Evolutionary conservation across 1,140 invertebrate genomes (phyloP).

Genomic region (Ridgeia piscesae): DNA sequence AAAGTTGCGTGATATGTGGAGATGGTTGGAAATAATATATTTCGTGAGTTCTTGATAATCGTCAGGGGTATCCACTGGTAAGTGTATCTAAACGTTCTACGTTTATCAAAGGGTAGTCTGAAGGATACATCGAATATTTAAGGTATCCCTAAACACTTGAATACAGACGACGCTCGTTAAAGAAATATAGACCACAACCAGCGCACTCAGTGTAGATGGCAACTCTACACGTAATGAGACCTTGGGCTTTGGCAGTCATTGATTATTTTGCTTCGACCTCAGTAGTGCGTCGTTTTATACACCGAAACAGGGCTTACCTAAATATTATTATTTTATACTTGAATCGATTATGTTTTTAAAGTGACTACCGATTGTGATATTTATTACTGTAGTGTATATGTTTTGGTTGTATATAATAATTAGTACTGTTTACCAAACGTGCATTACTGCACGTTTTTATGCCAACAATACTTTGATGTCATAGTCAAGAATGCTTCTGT

Average conservation of each 20-base stretch:
- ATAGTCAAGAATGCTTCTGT: not conserved
- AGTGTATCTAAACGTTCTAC: too few species aligned
- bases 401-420: not conserved
- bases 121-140: not conserved
- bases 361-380: not conserved
- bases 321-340: conserved; percentile 2
- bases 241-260: not conserved
- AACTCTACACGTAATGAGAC: not conserved
- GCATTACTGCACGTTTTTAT: not conserved
- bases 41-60: too few species aligned
- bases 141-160: not conserved
- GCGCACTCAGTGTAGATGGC: not conserved
- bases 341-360: not conserved
- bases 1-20: not conserved
- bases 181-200: not conserved
- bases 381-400: not conserved
- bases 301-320: not conserved
- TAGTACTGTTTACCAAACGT: not conserved
- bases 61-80: too few species aligned
- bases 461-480: not conserved
- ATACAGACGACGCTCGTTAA: not conserved
- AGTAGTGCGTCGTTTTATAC: not conserved
- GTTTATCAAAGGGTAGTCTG: not conserved
- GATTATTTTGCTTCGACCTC: not conserved
- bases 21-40: too few species aligned